Evolutionary conservation across 2,113 vertebrate species (phyloP).

Genomic region (Noctilio leporinus): DNA sequence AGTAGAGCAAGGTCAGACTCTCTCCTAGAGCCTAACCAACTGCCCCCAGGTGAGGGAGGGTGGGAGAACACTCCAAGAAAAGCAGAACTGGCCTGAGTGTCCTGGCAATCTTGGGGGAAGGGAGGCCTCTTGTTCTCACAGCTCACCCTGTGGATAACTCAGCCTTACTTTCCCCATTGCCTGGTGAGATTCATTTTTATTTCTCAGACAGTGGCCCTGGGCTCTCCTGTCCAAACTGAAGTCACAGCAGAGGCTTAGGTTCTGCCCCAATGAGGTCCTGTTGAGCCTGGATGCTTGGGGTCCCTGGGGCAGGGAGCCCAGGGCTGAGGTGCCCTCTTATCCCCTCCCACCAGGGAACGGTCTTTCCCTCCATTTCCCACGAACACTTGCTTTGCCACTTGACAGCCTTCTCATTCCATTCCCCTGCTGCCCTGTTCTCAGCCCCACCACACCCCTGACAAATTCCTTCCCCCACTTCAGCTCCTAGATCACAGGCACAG

Average conservation of each 20-base stretch:
- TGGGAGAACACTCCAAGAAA: not conserved
- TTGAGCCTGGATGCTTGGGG: not conserved
- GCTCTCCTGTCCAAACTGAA: not conserved
- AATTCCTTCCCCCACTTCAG: slow-evolving; percentile 47
- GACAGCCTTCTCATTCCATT: slow-evolving; percentile 48
- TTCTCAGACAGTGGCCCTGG: not conserved
- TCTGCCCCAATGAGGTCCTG: not conserved
- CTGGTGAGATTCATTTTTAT: not conserved
- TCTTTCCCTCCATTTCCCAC: slow-evolving; percentile 36
- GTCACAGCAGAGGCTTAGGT: accelerated
- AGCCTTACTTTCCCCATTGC: not conserved
- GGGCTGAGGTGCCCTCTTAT: not conserved
- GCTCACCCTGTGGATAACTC: not conserved
- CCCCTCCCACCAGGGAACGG: not conserved
- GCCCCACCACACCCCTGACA: not conserved
- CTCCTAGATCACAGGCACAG: not conserved
- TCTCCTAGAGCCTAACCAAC: not conserved
- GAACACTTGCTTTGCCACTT: slow-evolving; percentile 32
- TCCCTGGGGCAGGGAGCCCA: not conserved
- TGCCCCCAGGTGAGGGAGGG: not conserved
- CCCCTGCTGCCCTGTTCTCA: not conserved
- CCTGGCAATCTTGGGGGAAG: not conserved
- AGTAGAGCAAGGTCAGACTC: not conserved
- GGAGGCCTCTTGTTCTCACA: not conserved
- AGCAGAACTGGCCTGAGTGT: not conserved